Conservation (phyloP, 2,888 invertebrate genomes). For the Chrysolina oricalcia region DNA sequence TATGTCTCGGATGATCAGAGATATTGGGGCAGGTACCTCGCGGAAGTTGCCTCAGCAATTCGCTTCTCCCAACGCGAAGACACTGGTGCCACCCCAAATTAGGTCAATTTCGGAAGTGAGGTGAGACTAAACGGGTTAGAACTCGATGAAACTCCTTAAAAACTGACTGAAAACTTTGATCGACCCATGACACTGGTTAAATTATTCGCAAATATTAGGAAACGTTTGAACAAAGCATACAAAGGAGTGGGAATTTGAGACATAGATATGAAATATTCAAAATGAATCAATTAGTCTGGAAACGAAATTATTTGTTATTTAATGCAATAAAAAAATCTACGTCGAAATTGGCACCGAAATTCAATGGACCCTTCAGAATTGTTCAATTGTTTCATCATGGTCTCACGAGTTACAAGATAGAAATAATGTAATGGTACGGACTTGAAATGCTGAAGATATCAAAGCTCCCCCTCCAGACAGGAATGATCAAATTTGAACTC, state of each 20-base stretch:
- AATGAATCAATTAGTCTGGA: no score
- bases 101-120: slow-evolving; percentile 40
- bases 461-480: slow-evolving; percentile 33
- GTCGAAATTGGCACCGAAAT: no score
- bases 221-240: no score
- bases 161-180: no score
- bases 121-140: no score
- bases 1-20: slow-evolving; percentile 34
- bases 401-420: slow-evolving; percentile 45
- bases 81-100: slow-evolving; percentile 36
- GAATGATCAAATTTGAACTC: no score
- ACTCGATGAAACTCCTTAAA: no score
- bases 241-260: slow-evolving; percentile 15
- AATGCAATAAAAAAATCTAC: no score
- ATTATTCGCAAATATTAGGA: no score
- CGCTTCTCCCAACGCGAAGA: slow-evolving; percentile 35
- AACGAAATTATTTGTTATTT: slow-evolving; percentile 51
- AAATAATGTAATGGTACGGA: slow-evolving; percentile 32
- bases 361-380: slow-evolving; percentile 42
- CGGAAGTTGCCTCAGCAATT: slow-evolving; percentile 36
- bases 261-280: slow-evolving; percentile 20
- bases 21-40: slow-evolving; percentile 34
- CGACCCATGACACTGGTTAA: no score
- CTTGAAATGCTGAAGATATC: slow-evolving; percentile 50
- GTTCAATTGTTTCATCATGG: slow-evolving; percentile 36